A percentile compares a stretch with the other conserved stretches of the same genome.
phyloP scores from a whole-genome alignment of 1,140 invertebrate species.

The Drosophila watanabei region DNA sequence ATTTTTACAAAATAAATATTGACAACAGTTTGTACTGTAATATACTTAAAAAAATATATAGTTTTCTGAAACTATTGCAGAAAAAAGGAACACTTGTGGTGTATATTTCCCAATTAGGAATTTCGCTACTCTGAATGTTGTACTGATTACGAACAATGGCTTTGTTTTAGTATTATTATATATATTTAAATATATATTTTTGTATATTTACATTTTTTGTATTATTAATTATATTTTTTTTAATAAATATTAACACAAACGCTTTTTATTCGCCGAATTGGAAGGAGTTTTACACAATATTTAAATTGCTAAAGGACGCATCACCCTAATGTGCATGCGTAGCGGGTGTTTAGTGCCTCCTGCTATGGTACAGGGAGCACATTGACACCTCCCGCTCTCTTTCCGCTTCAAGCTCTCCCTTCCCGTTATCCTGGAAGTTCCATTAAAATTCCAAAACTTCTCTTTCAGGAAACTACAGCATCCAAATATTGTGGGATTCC shows the following conservation, averaged over 20 bases:
- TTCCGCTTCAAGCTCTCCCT: neutral
- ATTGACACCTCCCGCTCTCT: neutral
- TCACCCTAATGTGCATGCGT: slow-evolving; percentile 34
- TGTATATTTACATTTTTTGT: no score
- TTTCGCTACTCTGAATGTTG: no score
- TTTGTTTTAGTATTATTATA: no score
- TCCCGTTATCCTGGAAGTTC: neutral
- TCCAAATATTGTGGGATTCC: slow-evolving; percentile 94
- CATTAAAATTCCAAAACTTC: neutral
- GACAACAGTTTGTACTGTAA: no score
- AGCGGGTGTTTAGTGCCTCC: slow-evolving; percentile 18
- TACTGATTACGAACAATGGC: no score
- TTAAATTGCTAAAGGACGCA: neutral
- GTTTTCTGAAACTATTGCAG: no score
- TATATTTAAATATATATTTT: no score
- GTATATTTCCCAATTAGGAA: no score
- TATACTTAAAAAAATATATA: no score
- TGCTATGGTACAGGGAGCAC: neutral
- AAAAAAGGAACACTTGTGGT: no score
- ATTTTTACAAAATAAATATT: neutral
- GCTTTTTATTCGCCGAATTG: no score
- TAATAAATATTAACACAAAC: neutral
- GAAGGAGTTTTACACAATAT: neutral
- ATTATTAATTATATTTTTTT: neutral
- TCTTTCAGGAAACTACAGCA: slow-evolving; percentile 89